Base-by-base conservation (phyloP, 2,113 vertebrate genomes). In the Clarias batrachus region DNA sequence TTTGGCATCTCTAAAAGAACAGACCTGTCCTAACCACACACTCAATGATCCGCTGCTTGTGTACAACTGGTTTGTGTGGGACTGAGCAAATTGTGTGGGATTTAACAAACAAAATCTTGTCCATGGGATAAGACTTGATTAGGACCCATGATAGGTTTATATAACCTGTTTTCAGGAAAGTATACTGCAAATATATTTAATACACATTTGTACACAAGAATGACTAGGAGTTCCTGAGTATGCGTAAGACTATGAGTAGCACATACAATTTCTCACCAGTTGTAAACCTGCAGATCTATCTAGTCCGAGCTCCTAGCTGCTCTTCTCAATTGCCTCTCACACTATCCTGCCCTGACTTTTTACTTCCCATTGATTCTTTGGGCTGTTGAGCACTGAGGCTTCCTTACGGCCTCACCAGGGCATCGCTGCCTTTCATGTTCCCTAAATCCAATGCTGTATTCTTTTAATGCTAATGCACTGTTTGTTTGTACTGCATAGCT, bases 381-480 rank as follows among this genome's bases (percentile, higher is more conserved):
- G 84, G 84, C 85, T 89, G 86, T 83, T 70, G 85, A 86, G 87
- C 73, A 79, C 87, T 91, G 88, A 90, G 91, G 83, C 88, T 88
- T 89, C 84, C 25, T 27, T 87, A 91, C 88, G 84, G 85, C 89
- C 91, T 92, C 73, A 37, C 85, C 90, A 89, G 88, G 68, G 88
- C 87, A 93, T 91, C 91, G 81, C 89, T 84, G 85, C 84, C 91
- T 93, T 93, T 92, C 87, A 93, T 92, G 92, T 92, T 90, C 60
- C 59, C 79, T 87, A 90, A 91, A 85, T 83, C 86, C 82, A 90
- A 83, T 90, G 89, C 90, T 91, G 86, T 91, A 86, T 91, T 92
- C 90, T 87, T 90, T 90, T 88, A 89, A 93, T 90, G 90, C 89
- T 90, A 80, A 89, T 89, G 82, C 85, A 70, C 85, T 90, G 88